Evolutionary conservation across 2,888 invertebrate species (phyloP).

Genomic region (Acanthosoma haemorrhoidale): DNA sequence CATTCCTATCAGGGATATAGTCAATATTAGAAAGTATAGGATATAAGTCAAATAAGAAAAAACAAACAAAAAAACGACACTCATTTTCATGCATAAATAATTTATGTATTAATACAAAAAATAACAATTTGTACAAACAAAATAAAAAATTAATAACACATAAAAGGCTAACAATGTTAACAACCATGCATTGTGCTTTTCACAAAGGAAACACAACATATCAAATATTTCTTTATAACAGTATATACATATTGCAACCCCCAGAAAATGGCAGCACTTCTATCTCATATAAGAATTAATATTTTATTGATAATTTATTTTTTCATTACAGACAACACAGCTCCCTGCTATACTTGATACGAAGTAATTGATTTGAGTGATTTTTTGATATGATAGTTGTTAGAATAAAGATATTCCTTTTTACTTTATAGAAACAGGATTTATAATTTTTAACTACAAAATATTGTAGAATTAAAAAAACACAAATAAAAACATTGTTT

Average conservation of each 20-base stretch:
- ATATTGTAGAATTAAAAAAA: too few species aligned
- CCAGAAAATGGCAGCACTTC: not conserved
- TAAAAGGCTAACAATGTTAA: not conserved
- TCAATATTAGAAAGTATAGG: not conserved
- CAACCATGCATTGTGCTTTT: slow-evolving; percentile 3
- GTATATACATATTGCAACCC: not conserved
- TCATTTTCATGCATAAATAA: not conserved
- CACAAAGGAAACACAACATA: not conserved
- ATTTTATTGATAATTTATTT: too few species aligned
- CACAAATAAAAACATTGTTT: too few species aligned
- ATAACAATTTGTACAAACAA: slow-evolving; percentile 2
- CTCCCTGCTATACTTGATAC: too few species aligned
- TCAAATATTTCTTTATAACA: not conserved
- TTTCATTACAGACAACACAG: too few species aligned
- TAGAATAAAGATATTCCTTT: too few species aligned
- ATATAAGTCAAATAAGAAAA: too few species aligned
- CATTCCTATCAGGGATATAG: not conserved
- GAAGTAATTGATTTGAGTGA: too few species aligned
- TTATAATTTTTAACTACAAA: too few species aligned
- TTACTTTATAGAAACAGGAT: too few species aligned
- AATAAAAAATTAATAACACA: not conserved
- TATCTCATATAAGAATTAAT: too few species aligned
- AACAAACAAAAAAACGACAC: not conserved
- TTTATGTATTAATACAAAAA: slow-evolving; percentile 8
- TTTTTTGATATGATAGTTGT: too few species aligned